Conservation (phyloP, 2,113 vertebrate species). For the Atherinomorus stipes region DNA sequence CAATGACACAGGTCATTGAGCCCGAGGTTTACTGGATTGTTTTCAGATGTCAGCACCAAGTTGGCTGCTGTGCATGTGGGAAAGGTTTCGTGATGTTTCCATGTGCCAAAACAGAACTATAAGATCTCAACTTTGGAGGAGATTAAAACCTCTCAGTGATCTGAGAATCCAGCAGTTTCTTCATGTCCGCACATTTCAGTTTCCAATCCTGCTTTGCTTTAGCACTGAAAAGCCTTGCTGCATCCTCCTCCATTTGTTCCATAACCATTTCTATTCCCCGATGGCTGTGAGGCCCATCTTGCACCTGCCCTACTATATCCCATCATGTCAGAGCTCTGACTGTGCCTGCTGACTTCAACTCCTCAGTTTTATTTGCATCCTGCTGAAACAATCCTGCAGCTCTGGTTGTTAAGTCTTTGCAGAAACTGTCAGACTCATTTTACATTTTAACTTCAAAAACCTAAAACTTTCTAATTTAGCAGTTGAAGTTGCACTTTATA, state of each 20-base stretch:
- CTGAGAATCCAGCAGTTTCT: too few relatives aligned
- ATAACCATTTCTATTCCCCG: conserved; percentile 29
- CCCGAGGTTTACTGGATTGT: conserved; percentile 43
- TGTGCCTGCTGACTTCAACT: conserved; percentile 26
- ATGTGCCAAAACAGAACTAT: conserved; percentile 15
- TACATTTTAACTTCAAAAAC: background rate
- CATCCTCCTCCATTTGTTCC: conserved; percentile 39
- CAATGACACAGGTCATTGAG: conserved; percentile 63
- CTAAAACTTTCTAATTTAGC: background rate
- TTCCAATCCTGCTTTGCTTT: conserved; percentile 32
- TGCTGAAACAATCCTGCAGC: conserved; percentile 32
- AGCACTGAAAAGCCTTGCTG: conserved; percentile 21
- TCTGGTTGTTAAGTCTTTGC: conserved; percentile 20
- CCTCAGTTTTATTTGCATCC: conserved; percentile 37
- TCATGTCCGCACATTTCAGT: too few relatives aligned
- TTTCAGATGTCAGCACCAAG: conserved; percentile 57
- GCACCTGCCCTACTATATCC: conserved; percentile 45
- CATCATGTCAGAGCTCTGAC: conserved; percentile 38
- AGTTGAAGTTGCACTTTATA: background rate
- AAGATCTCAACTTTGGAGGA: background rate
- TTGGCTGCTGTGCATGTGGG: conserved; percentile 5
- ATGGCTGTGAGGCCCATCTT: conserved; percentile 36
- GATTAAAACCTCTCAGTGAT: conserved; percentile 18
- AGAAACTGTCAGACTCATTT: conserved; percentile 19
- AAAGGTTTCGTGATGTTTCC: conserved; percentile 24